Percentiles rank a stretch among this genome's conserved stretches.
Conservation (phyloP, 2,888 invertebrate species). For the Sinopyrophorus schimmeli region DNA sequence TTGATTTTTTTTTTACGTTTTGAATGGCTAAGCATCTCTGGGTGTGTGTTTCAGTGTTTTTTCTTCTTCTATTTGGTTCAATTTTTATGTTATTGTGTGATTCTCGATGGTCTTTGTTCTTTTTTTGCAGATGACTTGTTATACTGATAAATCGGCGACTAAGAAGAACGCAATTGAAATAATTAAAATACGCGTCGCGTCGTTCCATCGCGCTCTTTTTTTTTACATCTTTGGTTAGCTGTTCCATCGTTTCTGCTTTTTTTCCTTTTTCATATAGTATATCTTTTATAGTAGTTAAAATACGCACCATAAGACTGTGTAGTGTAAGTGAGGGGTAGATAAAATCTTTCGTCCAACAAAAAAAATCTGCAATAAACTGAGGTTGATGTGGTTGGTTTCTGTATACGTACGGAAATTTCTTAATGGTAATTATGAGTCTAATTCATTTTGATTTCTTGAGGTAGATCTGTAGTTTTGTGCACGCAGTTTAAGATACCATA, state of each 20-base stretch:
- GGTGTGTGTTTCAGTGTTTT: constrained; percentile 17
- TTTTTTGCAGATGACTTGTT: neutral
- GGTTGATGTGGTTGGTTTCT: constrained; percentile 50
- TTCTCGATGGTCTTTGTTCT: neutral
- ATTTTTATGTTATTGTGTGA: constrained; percentile 5
- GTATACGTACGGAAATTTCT: constrained; percentile 52
- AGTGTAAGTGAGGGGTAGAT: constrained; percentile 8
- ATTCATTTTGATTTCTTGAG: constrained; percentile 56
- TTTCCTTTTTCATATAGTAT: constrained; percentile 3
- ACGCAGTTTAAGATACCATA: constrained; percentile 52
- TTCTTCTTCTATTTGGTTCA: constrained; percentile 4
- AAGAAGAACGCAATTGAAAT: constrained; percentile 27
- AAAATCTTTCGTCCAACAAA: constrained; percentile 22
- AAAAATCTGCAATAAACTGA: constrained; percentile 40
- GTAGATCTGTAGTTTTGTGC: constrained; percentile 54
- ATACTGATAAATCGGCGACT: constrained; percentile 9
- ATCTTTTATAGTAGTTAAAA: constrained; percentile 19
- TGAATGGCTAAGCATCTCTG: constrained; percentile 24
- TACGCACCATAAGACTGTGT: constrained; percentile 30
- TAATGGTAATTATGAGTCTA: constrained; percentile 50
- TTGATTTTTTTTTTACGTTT: constrained; percentile 19
- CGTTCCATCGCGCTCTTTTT: neutral
- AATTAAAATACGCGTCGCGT: too few species aligned
- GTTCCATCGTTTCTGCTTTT: constrained; percentile 4
- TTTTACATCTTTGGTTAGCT: neutral